These are phyloP conservation scores for Siderastrea siderea DNA, from an alignment of 92 coral and sea anemone species.

Conservation along the genomic window DNA sequence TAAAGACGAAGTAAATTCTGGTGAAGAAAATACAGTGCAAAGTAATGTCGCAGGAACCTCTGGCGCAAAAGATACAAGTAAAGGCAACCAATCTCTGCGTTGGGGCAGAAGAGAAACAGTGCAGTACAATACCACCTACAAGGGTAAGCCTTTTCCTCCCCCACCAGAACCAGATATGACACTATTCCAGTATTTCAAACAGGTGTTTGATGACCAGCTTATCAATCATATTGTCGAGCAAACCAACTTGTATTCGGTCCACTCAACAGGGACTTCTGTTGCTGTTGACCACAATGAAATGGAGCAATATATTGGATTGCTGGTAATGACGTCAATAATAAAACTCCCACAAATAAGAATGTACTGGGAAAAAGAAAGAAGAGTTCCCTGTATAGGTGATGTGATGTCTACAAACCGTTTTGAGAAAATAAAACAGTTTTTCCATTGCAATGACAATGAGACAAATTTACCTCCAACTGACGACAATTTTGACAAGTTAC, in stretches of 20 bases:
- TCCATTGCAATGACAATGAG: slow-evolving; percentile 28
- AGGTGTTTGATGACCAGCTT: slow-evolving; percentile 39
- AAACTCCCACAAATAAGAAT: slow-evolving; percentile 25
- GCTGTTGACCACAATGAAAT: slow-evolving; percentile 33
- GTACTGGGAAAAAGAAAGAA: slow-evolving; percentile 34
- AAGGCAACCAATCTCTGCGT: slow-evolving; percentile 11
- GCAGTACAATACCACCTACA: slow-evolving; percentile 1
- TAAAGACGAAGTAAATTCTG: not conserved
- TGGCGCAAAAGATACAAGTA: slow-evolving; percentile 12
- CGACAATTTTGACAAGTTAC: slow-evolving; percentile 16
- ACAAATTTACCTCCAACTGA: slow-evolving; percentile 1
- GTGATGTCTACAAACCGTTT: slow-evolving; percentile 37
- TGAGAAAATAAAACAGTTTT: slow-evolving; percentile 34
- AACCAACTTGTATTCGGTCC: slow-evolving; percentile 36
- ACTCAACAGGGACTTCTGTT: slow-evolving; percentile 28
- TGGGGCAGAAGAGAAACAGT: not conserved
- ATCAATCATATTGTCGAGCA: no score
- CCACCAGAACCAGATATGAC: not conserved
- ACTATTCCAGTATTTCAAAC: slow-evolving; percentile 16
- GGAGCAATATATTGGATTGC: slow-evolving; percentile 36
- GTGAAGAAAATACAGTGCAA: slow-evolving; percentile 16
- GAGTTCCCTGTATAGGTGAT: slow-evolving; percentile 27
- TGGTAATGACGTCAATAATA: slow-evolving; percentile 37
- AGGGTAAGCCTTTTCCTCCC: not conserved
- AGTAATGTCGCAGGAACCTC: not conserved